Conservation (phyloP, 2,797 vertebrate genomes). For the Triplophysa bombifrons region DNA sequence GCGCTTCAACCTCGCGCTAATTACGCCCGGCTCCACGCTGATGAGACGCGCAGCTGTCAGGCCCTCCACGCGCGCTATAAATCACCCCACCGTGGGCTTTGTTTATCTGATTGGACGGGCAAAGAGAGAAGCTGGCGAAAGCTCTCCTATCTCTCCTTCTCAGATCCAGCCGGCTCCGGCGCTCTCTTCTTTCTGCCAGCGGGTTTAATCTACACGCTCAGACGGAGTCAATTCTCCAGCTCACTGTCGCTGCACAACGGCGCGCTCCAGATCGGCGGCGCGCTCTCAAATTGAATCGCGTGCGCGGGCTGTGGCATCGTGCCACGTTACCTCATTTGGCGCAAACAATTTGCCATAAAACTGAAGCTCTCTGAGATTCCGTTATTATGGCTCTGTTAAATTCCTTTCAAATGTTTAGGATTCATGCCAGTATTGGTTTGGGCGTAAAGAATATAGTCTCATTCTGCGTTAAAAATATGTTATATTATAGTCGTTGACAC, state of each 20-base stretch:
- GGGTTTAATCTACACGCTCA: constrained; percentile 57
- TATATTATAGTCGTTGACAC: background rate
- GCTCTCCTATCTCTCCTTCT: constrained; percentile 62
- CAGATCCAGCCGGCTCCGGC: constrained; percentile 63
- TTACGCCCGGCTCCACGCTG: constrained; percentile 47
- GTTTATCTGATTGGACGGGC: constrained; percentile 65
- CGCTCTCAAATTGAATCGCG: constrained; percentile 63
- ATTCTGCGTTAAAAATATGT: background rate
- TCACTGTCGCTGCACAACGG: constrained; percentile 57
- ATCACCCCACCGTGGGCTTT: constrained; percentile 69
- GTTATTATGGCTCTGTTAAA: constrained; percentile 47
- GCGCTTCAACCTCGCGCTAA: constrained; percentile 45
- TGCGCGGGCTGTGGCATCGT: constrained; percentile 49
- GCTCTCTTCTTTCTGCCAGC: constrained; percentile 60
- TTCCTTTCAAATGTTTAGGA: constrained; percentile 49
- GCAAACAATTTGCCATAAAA: constrained; percentile 31
- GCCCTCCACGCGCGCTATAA: constrained; percentile 71
- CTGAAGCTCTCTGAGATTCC: constrained; percentile 32
- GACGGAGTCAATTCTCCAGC: constrained; percentile 63
- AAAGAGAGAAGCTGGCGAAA: constrained; percentile 44
- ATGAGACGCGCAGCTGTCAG: constrained; percentile 72
- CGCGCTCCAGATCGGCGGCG: constrained; percentile 55
- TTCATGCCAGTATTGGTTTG: constrained; percentile 37
- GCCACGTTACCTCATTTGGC: constrained; percentile 48
- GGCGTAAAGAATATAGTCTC: background rate